Evolutionary conservation across 2,797 vertebrate genomes (phyloP), one percentile per base, ranked within the genome.

Genomic region (Danio jaintianensis): DNA sequence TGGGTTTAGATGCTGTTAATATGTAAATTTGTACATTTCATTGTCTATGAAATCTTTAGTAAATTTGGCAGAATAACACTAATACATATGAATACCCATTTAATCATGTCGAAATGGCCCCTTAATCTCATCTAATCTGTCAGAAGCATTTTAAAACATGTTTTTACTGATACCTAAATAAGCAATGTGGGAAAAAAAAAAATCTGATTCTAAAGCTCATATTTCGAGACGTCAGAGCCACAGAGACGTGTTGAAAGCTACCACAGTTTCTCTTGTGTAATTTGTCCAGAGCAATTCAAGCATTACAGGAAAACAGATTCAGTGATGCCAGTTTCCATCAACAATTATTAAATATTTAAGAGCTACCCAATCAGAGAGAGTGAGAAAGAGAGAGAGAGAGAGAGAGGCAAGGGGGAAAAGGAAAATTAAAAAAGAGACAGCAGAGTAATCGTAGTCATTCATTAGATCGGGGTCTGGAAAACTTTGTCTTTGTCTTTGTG

Each of bases 271-370:
- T 69, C 40, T 64, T 56, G 42, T 55, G 69, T 68, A 67, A 78
- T 84, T 67, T 81, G 68, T 59, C n/a, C 18, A 45, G 55, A 67
- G 69, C 62, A 76, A 70, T 52, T 71, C 67, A 55, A 48, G 64
- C 72, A 77, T 75, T 58, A 72, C 70, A 67, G 75, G 75, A 81
- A 69, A 84, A 73, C 79, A 70, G 70, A 82, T 47, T 79, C 79
- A 52, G 83, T 67, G 72, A 78, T 75, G 83, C 79, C 83, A 84
- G 83, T 82, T 82, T 81, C 83, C 75, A 84, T 72, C 79, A 84
- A 75, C 79, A 84, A 55, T 72, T 45, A 84, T 84, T 69, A 81
- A 84, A 75, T 84, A 84, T 79, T 80, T 48, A 86, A 77, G 42
- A 82, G 73, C 62, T 40, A 64, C 59, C 36, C 42, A 79, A 75